phyloP scores from a whole-genome alignment of 1,140 invertebrate species.

The Akabosia matsudoensis region DNA sequence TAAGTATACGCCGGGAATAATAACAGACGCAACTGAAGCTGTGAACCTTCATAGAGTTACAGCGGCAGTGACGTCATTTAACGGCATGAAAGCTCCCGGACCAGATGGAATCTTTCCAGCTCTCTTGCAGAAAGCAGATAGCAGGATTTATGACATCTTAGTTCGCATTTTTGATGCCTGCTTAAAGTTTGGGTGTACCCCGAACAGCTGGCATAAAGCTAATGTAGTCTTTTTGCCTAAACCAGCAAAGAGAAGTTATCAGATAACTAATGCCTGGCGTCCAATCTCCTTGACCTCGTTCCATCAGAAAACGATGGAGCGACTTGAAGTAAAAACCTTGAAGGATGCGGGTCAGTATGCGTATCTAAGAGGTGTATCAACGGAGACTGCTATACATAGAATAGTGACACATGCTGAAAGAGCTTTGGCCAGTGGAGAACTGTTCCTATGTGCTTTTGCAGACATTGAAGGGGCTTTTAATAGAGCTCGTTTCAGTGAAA shows the following conservation, averaged over 20 bases:
- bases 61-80: conserved; percentile 21
- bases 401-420: too few species aligned
- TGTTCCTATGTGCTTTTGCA: too few species aligned
- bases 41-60: background rate
- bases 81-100: conserved; percentile 28
- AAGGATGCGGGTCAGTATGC: too few species aligned
- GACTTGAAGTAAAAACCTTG: too few species aligned
- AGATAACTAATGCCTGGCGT: conserved; percentile 23
- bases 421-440: too few species aligned
- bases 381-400: too few species aligned
- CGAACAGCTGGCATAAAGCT: conserved; percentile 1
- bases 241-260: conserved; percentile 31
- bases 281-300: conserved; percentile 41
- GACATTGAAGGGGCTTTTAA: too few species aligned
- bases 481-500: too few species aligned
- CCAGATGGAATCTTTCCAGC: conserved; percentile 36
- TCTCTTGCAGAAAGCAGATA: conserved; percentile 19
- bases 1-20: background rate
- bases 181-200: conserved; percentile 20
- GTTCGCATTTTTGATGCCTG: conserved; percentile 11
- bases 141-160: background rate
- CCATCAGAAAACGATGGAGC: conserved; percentile 33
- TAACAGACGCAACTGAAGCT: background rate
- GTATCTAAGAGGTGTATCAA: too few species aligned
- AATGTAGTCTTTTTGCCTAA: conserved; percentile 36